A percentile compares a stretch with the other conserved stretches of the same genome.
Conservation (phyloP, 2,797 vertebrate genomes). For the Xenops minutus region DNA sequence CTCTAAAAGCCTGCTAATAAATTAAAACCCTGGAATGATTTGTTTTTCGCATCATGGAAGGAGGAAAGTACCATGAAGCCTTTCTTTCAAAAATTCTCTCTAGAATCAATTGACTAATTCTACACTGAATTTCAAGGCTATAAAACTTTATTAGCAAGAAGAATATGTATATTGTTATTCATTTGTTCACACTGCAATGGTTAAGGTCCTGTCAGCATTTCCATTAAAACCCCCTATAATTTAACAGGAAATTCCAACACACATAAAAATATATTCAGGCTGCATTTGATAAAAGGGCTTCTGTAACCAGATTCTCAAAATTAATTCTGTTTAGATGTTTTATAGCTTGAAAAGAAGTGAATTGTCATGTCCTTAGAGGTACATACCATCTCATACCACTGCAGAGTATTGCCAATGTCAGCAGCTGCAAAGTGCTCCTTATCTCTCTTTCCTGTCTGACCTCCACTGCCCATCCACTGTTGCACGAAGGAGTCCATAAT, state of each 20-base stretch:
- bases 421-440: neutral
- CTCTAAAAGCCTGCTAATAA: constrained; percentile 15
- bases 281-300: neutral
- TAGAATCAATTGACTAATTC: constrained; percentile 33
- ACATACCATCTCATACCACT: neutral
- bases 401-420: neutral
- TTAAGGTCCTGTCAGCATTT: constrained; percentile 51
- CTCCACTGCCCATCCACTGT: neutral
- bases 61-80: constrained; percentile 30
- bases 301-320: neutral
- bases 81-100: constrained; percentile 51
- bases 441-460: neutral
- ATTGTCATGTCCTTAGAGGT: neutral
- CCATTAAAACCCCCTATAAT: constrained; percentile 1
- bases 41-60: constrained; percentile 23
- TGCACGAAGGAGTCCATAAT: neutral
- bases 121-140: constrained; percentile 36
- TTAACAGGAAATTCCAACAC: constrained; percentile 35
- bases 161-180: constrained; percentile 17
- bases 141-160: constrained; percentile 63
- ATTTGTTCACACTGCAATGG: constrained; percentile 38
- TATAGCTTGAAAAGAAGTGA: neutral
- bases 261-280: neutral
- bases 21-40: constrained; percentile 15
- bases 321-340: neutral